These are phyloP conservation scores for Brachyrhaphis roseni DNA, from an alignment of 2,797 vertebrate genomes.

Conservation along the genomic window DNA sequence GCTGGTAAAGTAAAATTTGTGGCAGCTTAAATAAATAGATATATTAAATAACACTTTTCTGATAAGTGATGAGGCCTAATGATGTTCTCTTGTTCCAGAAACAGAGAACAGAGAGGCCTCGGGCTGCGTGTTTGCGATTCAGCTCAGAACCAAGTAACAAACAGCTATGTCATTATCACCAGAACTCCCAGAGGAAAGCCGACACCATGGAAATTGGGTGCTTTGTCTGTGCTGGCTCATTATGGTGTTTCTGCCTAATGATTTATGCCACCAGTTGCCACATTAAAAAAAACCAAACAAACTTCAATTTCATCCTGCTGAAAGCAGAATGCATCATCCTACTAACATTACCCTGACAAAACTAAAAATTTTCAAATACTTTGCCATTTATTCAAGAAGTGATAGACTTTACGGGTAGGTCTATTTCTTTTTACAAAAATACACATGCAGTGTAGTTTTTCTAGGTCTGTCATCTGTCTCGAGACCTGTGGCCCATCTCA, in stretches of 20 bases:
- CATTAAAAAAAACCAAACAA: not conserved
- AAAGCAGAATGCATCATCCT: slow-evolving; percentile 14
- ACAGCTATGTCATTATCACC: slow-evolving; percentile 66
- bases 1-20: slow-evolving; percentile 7
- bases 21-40: slow-evolving; percentile 14
- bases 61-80: slow-evolving; percentile 21
- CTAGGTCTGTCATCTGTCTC: slow-evolving; percentile 47
- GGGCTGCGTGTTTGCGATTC: slow-evolving; percentile 61
- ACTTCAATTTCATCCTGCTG: slow-evolving; percentile 7
- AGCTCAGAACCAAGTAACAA: slow-evolving; percentile 73
- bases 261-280: slow-evolving; percentile 30
- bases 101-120: slow-evolving; percentile 28
- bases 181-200: slow-evolving; percentile 59
- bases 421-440: slow-evolving; percentile 31
- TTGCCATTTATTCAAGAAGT: not conserved
- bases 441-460: slow-evolving; percentile 42
- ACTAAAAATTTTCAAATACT: slow-evolving; percentile 17
- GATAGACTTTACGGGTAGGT: slow-evolving; percentile 5
- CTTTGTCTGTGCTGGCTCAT: slow-evolving; percentile 71
- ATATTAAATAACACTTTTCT: slow-evolving; percentile 27
- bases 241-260: slow-evolving; percentile 57
- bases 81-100: slow-evolving; percentile 29
- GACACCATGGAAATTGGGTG: slow-evolving; percentile 60
- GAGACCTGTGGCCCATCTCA: slow-evolving; percentile 60
- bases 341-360: slow-evolving; percentile 3